Percentiles rank a stretch among this genome's conserved stretches.
Evolutionary conservation across 2,888 invertebrate species (phyloP).

Genomic region (Drosophila mayaguana): DNA sequence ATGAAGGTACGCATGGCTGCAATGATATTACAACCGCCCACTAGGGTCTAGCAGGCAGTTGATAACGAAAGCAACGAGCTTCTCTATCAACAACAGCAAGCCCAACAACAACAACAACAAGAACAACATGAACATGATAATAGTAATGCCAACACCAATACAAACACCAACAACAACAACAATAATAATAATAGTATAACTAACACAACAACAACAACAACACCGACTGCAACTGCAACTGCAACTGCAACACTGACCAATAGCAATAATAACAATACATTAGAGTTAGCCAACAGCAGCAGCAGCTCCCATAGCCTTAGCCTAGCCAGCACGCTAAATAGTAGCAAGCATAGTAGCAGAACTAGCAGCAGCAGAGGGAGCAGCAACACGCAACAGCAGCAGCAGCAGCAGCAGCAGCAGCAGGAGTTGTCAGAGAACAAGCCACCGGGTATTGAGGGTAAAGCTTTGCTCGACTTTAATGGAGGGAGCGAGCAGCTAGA

Average conservation of each 20-base stretch:
- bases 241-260: slow-evolving; percentile 56
- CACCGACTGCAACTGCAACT: slow-evolving; percentile 12
- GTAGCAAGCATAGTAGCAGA: slow-evolving; percentile 46
- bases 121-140: slow-evolving; percentile 51
- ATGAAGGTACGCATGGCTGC: slow-evolving; percentile 96
- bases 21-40: slow-evolving; percentile 95
- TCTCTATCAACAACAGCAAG: slow-evolving; percentile 52
- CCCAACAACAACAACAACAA: slow-evolving; percentile 50
- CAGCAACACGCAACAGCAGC: slow-evolving; percentile 41
- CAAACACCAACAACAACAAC: slow-evolving; percentile 42
- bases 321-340: slow-evolving; percentile 56
- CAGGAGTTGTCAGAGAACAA: slow-evolving; percentile 61
- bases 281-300: slow-evolving; percentile 44
- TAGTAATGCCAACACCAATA: slow-evolving; percentile 57
- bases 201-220: slow-evolving; percentile 40
- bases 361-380: slow-evolving; percentile 49
- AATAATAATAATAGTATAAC: slow-evolving; percentile 29
- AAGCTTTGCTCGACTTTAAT: slow-evolving; percentile 63
- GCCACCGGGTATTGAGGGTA: slow-evolving; percentile 29
- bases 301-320: slow-evolving; percentile 62
- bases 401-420: slow-evolving; percentile 35
- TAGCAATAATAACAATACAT: slow-evolving; percentile 62
- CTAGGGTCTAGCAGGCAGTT: slow-evolving; percentile 89
- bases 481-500: slow-evolving; percentile 44
- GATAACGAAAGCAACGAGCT: slow-evolving; percentile 79